Percentiles rank a stretch among this genome's conserved stretches.
phyloP scores from a whole-genome alignment of 2,797 vertebrate genomes.

The Lutjanus campechanus region DNA sequence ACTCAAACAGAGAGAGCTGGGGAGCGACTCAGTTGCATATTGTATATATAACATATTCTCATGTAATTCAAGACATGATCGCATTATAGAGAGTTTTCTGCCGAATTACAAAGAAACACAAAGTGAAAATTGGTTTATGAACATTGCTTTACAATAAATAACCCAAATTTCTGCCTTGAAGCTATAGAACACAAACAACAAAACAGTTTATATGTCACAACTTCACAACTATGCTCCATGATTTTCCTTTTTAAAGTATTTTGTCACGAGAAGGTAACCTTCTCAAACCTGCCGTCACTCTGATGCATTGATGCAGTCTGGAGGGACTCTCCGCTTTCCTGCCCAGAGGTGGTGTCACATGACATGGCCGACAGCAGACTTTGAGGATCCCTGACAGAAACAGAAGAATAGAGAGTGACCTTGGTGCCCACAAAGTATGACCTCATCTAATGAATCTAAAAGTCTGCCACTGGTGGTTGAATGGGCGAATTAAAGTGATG shows the following conservation, averaged over 20 bases:
- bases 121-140: background rate
- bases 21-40: background rate
- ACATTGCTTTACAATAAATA: background rate
- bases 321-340: slow-evolving; percentile 43
- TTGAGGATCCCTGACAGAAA: slow-evolving; percentile 42
- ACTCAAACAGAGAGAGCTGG: background rate
- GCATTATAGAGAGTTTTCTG: background rate
- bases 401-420: slow-evolving; percentile 29
- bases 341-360: slow-evolving; percentile 56
- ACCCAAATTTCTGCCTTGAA: background rate
- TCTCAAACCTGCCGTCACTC: slow-evolving; percentile 5
- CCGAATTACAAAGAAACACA: background rate
- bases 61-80: background rate
- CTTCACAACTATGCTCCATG: background rate
- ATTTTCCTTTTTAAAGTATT: slow-evolving; percentile 5
- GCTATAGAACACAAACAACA: too few relatives aligned
- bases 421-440: slow-evolving; percentile 39
- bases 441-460: slow-evolving; percentile 31
- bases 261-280: slow-evolving; percentile 13
- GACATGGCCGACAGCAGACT: slow-evolving; percentile 9
- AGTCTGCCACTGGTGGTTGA: background rate
- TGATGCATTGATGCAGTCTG: slow-evolving; percentile 15
- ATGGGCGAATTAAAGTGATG: slow-evolving; percentile 3
- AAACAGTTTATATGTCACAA: background rate
- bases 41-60: background rate